phyloP scores from a whole-genome alignment of 30 jellyfish, hydroid and myxozoan genomes.

The Morbakka virulenta region DNA sequence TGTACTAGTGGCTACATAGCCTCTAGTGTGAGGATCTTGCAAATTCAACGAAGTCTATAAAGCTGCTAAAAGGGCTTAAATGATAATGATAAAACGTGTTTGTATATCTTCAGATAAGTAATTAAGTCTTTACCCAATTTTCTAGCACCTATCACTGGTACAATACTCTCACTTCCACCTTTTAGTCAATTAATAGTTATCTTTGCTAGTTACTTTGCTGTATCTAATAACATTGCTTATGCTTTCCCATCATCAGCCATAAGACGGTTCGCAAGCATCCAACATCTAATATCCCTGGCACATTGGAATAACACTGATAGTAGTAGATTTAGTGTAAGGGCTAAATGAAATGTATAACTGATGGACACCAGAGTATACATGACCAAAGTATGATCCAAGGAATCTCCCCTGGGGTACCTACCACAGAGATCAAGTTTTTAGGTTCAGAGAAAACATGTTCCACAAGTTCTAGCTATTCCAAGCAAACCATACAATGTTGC shows the following conservation, averaged over 20 bases:
- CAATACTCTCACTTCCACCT: neutral
- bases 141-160: neutral
- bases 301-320: neutral
- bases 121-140: neutral
- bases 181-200: neutral
- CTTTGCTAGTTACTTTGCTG: neutral
- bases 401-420: too few relatives aligned
- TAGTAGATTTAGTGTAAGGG: neutral
- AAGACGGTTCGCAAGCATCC: neutral
- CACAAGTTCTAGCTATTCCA: conserved; percentile 29
- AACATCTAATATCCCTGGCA: neutral
- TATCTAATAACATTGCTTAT: neutral
- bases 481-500: neutral
- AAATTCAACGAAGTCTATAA: neutral
- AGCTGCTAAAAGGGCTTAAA: neutral
- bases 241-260: neutral
- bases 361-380: neutral
- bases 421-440: too few relatives aligned
- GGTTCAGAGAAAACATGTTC: too few relatives aligned
- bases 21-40: neutral
- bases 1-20: too few relatives aligned
- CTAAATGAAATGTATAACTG: neutral
- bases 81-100: neutral
- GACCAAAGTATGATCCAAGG: too few relatives aligned
- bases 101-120: neutral